Evolutionary conservation across 2,888 invertebrate genomes (phyloP), one percentile per base, ranked within the genome.

Genomic region (Troglohyphantes excavatus): DNA sequence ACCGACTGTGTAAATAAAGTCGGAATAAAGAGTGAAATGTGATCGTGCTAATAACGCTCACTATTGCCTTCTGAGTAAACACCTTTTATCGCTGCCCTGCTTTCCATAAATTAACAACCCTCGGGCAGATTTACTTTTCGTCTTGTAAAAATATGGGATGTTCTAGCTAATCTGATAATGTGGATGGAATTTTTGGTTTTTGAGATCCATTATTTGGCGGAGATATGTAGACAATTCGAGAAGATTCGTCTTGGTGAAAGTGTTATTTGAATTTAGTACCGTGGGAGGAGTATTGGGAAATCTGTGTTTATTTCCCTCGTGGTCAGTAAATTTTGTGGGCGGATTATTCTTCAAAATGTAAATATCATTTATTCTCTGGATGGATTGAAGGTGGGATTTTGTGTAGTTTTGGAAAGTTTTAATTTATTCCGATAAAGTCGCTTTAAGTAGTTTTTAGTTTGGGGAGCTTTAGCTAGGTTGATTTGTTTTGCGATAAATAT

Each of bases 1-100:
- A 78, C n/a, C 76, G 39, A 39, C 65, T n/a, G 63, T 43, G 78
- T 43, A 78, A 78, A 78, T 65, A 75, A 61, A 75, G 43, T 29
- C 19, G 21, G 53, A 46, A 27, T 46, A 75, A 61, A 78, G 39
- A 65, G 43, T 63, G 78, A 33, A 65, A 65, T 65, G 53, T 53
- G 78, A 78, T 78, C 63, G 39, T 78, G 65, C 65, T 78, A 78
- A 78, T 78, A 78, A 26, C 43, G 39, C 63, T 2, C 9, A 23
- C 17, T 65, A 43, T 65, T 65, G 21, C 65, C 21, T 39, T 7
- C 23, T 65, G 63, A 3, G 65, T 26, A 33, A 65, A 65, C 78
- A 65, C 65, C 17, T 21, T 78, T 78, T 78, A 78, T 78, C 78
- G 68, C 46, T 5, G 53, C 53, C 7, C 13, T 39, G 9, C 3